Evolutionary conservation across 2,113 vertebrate species (phyloP).

Genomic region (Aphyosemion australe): DNA sequence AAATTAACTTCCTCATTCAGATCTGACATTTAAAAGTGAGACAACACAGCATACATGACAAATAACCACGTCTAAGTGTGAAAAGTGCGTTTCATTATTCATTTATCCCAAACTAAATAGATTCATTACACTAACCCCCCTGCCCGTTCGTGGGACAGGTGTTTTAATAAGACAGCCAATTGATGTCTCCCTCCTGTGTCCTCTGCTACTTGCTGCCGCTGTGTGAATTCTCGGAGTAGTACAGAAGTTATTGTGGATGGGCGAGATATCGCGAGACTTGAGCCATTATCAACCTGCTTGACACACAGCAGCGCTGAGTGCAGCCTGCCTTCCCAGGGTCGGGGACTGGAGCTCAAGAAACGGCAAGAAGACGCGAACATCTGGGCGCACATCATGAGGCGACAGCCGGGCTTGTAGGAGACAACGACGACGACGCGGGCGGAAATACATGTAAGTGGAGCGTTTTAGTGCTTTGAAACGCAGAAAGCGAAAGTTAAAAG

Average conservation of each 20-base stretch:
- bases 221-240: conserved; percentile 78
- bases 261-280: conserved; percentile 88
- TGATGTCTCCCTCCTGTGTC: conserved; percentile 12
- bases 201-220: conserved; percentile 79
- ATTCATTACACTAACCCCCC: not conserved
- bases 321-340: conserved; percentile 77
- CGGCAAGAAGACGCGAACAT: conserved; percentile 80
- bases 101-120: not conserved
- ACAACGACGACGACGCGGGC: conserved; percentile 45
- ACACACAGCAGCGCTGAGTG: conserved; percentile 79
- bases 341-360: conserved; percentile 75
- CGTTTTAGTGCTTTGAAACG: conserved; percentile 24
- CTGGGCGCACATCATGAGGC: conserved; percentile 82
- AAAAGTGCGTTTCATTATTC: not conserved
- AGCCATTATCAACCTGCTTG: conserved; percentile 86
- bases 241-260: conserved; percentile 74
- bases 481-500: conserved; percentile 75
- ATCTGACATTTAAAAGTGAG: not conserved
- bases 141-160: conserved; percentile 55
- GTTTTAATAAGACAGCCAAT: conserved; percentile 53
- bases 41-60: not conserved
- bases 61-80: not conserved
- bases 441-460: conserved; percentile 70
- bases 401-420: conserved; percentile 51
- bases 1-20: too few species aligned